phyloP scores from a whole-genome alignment of 1,140 invertebrate genomes.

The Acyrthosiphon pisum region DNA sequence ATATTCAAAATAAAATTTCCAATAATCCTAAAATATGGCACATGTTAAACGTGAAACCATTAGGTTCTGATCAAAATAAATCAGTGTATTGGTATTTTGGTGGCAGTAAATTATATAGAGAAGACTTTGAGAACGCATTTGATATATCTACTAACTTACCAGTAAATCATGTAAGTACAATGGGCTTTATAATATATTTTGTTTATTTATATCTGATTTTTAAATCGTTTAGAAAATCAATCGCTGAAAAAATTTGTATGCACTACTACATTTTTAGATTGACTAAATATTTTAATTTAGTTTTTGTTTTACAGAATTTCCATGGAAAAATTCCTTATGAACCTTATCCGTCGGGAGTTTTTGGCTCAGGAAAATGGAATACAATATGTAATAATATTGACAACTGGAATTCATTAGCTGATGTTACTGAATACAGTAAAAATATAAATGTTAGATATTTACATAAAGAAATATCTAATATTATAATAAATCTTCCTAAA shows the following conservation, averaged over 20 bases:
- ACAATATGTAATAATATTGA: conserved; percentile 30
- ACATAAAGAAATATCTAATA: conserved; percentile 33
- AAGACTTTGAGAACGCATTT: conserved; percentile 67
- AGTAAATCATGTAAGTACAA: neutral
- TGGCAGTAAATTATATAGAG: conserved; percentile 80
- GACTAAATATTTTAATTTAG: neutral
- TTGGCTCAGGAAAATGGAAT: conserved; percentile 38
- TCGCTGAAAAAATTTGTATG: neutral
- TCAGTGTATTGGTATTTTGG: conserved; percentile 97
- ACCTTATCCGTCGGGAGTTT: neutral
- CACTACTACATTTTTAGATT: neutral
- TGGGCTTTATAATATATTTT: neutral
- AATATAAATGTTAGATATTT: conserved; percentile 9
- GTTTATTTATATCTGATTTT: neutral
- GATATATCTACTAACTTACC: no score
- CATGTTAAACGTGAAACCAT: conserved; percentile 87
- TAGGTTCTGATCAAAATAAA: conserved; percentile 88
- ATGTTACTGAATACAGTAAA: conserved; percentile 19
- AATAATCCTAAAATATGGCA: neutral
- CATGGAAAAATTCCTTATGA: neutral
- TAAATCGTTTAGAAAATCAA: neutral
- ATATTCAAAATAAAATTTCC: neutral
- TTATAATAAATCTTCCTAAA: neutral
- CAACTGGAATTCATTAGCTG: conserved; percentile 19
- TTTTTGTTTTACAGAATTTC: neutral